Evolutionary conservation across 1,140 invertebrate genomes (phyloP).

Genomic region (Euglossa dilemma): DNA sequence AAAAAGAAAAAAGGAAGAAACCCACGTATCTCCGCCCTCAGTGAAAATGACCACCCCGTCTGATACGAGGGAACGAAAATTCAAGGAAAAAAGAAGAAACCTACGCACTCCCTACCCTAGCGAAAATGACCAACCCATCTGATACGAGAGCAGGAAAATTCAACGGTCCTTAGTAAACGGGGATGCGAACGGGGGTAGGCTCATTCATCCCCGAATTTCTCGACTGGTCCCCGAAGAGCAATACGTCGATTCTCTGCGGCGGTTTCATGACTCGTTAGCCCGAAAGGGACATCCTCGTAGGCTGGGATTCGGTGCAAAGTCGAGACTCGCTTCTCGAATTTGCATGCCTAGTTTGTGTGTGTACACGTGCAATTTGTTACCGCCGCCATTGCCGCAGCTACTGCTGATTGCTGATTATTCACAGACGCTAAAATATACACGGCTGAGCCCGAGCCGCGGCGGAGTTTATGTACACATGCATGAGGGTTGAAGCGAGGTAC

Average conservation of each 20-base stretch:
- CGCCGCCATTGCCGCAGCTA: constrained; percentile 70
- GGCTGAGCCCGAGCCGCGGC: constrained; percentile 56
- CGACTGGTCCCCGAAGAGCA: constrained; percentile 50
- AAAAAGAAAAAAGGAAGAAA: too few relatives aligned
- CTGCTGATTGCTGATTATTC: constrained; percentile 75
- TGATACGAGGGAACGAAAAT: background rate
- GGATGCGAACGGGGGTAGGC: too few relatives aligned
- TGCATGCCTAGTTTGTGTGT: constrained; percentile 68
- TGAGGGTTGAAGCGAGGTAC: constrained; percentile 32
- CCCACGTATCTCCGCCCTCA: too few relatives aligned
- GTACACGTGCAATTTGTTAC: constrained; percentile 73
- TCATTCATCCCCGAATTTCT: constrained; percentile 14
- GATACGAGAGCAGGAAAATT: background rate
- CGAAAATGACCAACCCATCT: too few relatives aligned
- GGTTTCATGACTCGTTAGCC: constrained; percentile 70
- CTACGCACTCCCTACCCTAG: too few relatives aligned
- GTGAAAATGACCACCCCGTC: too few relatives aligned
- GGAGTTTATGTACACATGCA: constrained; percentile 68
- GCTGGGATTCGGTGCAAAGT: constrained; percentile 62
- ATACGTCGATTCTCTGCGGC: constrained; percentile 65
- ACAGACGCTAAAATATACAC: constrained; percentile 74
- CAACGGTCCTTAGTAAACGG: background rate
- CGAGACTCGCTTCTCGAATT: constrained; percentile 66
- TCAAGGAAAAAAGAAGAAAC: too few relatives aligned
- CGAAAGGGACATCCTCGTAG: constrained; percentile 63